Evolutionary conservation across 2,888 invertebrate species (phyloP).

Genomic region (Liodrosophila aerea): DNA sequence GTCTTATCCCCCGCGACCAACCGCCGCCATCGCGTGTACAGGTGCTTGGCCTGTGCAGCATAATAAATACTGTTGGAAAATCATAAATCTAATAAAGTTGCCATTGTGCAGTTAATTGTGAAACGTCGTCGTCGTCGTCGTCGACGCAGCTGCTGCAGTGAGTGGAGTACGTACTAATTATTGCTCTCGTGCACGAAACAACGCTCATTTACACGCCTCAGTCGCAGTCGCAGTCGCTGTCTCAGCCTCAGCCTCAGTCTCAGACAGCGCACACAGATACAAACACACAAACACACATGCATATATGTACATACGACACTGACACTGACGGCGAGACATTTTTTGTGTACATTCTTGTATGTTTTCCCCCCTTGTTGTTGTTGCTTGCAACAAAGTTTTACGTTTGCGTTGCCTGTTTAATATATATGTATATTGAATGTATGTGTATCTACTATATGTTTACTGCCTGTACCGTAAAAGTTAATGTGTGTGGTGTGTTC

Average conservation of each 20-base stretch:
- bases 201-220: conserved; percentile 64
- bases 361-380: conserved; percentile 44
- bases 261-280: conserved; percentile 14
- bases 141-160: conserved; percentile 45
- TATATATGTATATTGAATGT: conserved; percentile 18
- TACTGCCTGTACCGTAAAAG: conserved; percentile 47
- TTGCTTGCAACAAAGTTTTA: conserved; percentile 57
- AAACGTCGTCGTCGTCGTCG: conserved; percentile 26
- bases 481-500: conserved; percentile 39
- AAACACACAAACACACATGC: conserved; percentile 21
- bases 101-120: conserved; percentile 34
- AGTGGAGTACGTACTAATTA: conserved; percentile 68
- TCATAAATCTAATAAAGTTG: conserved; percentile 17
- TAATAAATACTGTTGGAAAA: conserved; percentile 21
- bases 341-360: conserved; percentile 63
- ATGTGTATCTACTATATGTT: conserved; percentile 42
- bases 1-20: neutral
- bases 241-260: conserved; percentile 15
- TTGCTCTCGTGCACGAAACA: conserved; percentile 63
- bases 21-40: conserved; percentile 37
- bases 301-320: conserved; percentile 29
- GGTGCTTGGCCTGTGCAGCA: conserved; percentile 43
- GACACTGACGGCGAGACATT: conserved; percentile 52
- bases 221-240: conserved; percentile 45
- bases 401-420: conserved; percentile 57